A percentile compares a stretch with the other conserved stretches of the same genome.
These are phyloP conservation scores for Pocillopora damicornis DNA, from an alignment of 64 coral and sea anemone species.

Conservation along the genomic window DNA sequence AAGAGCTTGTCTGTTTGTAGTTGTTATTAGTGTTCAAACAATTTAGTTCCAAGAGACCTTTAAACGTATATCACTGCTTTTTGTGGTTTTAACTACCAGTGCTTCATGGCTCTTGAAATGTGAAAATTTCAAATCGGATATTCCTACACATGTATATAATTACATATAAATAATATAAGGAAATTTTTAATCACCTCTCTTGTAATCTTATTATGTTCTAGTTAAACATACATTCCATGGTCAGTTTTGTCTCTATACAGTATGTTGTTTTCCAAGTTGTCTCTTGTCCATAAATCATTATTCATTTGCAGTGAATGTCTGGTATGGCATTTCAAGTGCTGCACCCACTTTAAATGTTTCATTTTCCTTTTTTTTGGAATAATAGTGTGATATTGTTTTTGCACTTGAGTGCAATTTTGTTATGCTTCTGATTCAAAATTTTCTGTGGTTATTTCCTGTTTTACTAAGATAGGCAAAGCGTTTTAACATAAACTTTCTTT, in stretches of 20 bases:
- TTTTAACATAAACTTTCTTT: neutral
- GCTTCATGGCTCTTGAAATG: neutral
- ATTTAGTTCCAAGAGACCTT: neutral
- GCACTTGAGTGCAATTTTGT: conserved; percentile 1
- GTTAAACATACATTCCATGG: neutral
- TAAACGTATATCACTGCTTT: neutral
- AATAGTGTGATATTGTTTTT: neutral
- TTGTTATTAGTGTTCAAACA: neutral
- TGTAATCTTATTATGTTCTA: conserved; percentile 20
- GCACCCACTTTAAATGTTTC: neutral
- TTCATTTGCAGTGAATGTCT: neutral
- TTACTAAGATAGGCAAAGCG: conserved; percentile 20
- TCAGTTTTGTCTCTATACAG: neutral
- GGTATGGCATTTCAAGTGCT: conserved; percentile 1
- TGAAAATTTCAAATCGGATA: conserved; percentile 9
- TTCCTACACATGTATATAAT: conserved; percentile 3
- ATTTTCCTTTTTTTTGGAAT: neutral
- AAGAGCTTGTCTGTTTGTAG: conserved; percentile 1
- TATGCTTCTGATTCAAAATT: conserved; percentile 16
- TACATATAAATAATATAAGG: conserved; percentile 13
- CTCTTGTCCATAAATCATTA: neutral
- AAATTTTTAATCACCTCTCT: neutral
- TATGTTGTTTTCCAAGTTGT: neutral
- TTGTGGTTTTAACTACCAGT: neutral
- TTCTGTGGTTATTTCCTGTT: conserved; percentile 6